Evolutionary conservation across 2,888 invertebrate genomes (phyloP), one percentile per base, ranked within the genome.

Genomic region (Hydroisotoma schaefferi): DNA sequence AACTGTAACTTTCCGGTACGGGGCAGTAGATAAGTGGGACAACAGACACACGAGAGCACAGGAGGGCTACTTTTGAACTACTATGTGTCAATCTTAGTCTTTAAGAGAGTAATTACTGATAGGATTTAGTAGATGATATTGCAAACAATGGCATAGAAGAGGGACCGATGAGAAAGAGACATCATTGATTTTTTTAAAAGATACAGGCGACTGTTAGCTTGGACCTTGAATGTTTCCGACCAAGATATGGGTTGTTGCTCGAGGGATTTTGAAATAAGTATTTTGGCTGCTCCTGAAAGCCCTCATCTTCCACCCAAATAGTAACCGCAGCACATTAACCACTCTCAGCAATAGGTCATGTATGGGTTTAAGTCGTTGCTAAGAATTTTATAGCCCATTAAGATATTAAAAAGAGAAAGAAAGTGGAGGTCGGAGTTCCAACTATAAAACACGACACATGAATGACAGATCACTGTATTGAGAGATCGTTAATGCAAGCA

Each of bases 401-500:
- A 49, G 15, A 49, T n/a, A n/a, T n/a, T 29, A 28, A 2, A 28
- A 29, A 58, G 6, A n/a, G 10, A 53, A 22, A 38, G 12, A 27
- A n/a, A 26, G 3, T 26, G 55, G 44, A n/a, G 2, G 23, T 15
- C 5, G 8, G n/a, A 55, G 20, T 22, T 26, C 27, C 27, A 44
- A 27, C 49, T 40, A 40, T 46, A 52, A 48, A 44, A 40, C 43
- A 25, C 23, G 55, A 33, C 29, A 49, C 18, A 59, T 40, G 27
- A 46, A 58, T 43, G 57, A 48, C 40, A 40, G 48, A 48, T 26
- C 40, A 38, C 38, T 52, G 38, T 38, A 49, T 33, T 37, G 23
- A 27, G 47, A 29, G 55, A 48, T 25, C 18, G 54, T 44, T 40
- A 25, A 40, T 26, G 26, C 38, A 49, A 38, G 40, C 43, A 57